Conservation (phyloP, 2,113 vertebrate species). For the Colinus virginianus region DNA sequence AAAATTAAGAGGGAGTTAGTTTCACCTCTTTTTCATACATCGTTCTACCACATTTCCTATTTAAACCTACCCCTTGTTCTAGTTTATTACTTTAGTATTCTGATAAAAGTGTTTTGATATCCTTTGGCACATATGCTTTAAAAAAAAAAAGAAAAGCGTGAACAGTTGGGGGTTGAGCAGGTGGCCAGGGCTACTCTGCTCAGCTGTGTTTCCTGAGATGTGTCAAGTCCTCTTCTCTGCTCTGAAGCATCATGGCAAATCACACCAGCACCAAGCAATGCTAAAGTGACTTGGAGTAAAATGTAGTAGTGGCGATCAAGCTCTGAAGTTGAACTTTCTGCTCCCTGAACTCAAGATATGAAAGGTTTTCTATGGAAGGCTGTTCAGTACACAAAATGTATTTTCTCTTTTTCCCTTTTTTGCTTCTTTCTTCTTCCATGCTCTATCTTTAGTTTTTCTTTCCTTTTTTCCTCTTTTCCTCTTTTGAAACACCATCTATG, state of each 20-base stretch:
- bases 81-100: slow-evolving; percentile 46
- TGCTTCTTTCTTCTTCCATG: background rate
- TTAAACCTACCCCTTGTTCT: slow-evolving; percentile 39
- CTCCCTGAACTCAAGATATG: background rate
- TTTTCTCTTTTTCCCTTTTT: background rate
- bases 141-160: background rate
- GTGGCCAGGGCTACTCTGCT: slow-evolving; percentile 2
- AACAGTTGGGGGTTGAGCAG: slow-evolving; percentile 56
- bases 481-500: fast-evolving
- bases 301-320: background rate
- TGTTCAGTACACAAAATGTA: background rate
- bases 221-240: background rate
- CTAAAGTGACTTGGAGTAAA: background rate
- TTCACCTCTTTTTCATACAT: slow-evolving; percentile 23
- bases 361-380: background rate
- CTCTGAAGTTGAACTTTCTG: background rate
- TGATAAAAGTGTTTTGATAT: slow-evolving; percentile 48
- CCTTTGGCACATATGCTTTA: slow-evolving; percentile 30
- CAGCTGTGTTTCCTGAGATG: background rate
- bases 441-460: fast-evolving
- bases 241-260: background rate
- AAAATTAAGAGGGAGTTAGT: background rate
- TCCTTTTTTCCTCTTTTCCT: background rate
- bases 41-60: slow-evolving; percentile 10
- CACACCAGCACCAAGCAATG: background rate